Evolutionary conservation across 2,888 invertebrate species (phyloP).

Genomic region (Nemotelus nigrinus): DNA sequence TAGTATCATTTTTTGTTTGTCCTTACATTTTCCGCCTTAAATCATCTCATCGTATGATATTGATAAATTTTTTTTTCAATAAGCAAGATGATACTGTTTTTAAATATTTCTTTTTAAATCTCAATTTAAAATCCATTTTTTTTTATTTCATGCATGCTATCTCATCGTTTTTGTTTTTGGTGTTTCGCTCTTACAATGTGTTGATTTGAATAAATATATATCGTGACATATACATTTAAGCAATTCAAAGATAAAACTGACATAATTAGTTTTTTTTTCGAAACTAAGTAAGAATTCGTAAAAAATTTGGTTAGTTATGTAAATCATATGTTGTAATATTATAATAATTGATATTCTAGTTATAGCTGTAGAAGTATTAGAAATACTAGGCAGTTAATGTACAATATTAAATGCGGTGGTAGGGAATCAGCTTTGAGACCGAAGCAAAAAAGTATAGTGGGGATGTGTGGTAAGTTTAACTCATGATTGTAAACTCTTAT

Average conservation of each 20-base stretch:
- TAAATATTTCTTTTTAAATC: neutral
- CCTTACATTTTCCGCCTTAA: too few relatives aligned
- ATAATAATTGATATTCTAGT: neutral
- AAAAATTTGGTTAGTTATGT: neutral
- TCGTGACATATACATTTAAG: conserved; percentile 3
- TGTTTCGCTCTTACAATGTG: conserved; percentile 52
- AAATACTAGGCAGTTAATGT: neutral
- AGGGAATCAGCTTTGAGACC: neutral
- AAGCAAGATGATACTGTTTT: conserved; percentile 12
- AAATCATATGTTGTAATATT: neutral
- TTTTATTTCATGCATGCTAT: conserved; percentile 36
- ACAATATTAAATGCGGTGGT: neutral
- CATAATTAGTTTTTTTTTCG: too few relatives aligned
- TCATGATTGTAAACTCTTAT: too few relatives aligned
- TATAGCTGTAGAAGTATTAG: neutral
- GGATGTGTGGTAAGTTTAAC: too few relatives aligned
- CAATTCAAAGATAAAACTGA: neutral
- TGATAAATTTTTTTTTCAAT: neutral
- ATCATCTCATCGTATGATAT: neutral
- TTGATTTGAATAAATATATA: conserved; percentile 46
- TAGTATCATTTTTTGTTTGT: too few relatives aligned
- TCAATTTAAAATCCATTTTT: conserved; percentile 18
- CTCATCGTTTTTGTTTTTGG: conserved; percentile 46
- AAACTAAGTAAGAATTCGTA: too few relatives aligned
- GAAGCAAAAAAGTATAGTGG: neutral